A percentile compares a stretch with the other conserved stretches of the same genome.
phyloP scores from a whole-genome alignment of 2,888 invertebrate species.

The Herminia tarsipennalis region DNA sequence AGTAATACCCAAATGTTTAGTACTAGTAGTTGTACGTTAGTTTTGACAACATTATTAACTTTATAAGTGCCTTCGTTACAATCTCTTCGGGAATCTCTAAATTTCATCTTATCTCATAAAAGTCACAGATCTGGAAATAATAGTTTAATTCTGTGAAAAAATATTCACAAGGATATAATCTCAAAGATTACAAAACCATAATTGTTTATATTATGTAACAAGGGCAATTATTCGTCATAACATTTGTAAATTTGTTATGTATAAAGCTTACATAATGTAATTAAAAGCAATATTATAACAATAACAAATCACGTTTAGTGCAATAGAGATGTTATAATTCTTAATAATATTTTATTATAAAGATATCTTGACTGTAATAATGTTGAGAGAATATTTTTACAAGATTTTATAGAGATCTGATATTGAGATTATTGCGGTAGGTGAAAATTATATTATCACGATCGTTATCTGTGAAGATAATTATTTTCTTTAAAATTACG shows the following conservation, averaged over 20 bases:
- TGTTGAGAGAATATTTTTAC: constrained; percentile 61
- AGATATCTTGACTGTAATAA: constrained; percentile 50
- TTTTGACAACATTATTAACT: constrained; percentile 54
- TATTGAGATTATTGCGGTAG: constrained; percentile 79
- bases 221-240: constrained; percentile 45
- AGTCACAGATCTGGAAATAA: constrained; percentile 48
- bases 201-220: constrained; percentile 39
- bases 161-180: constrained; percentile 42
- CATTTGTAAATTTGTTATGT: constrained; percentile 45
- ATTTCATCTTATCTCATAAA: constrained; percentile 42
- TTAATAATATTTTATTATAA: constrained; percentile 72
- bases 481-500: constrained; percentile 50
- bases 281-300: constrained; percentile 74
- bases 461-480: constrained; percentile 56
- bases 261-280: constrained; percentile 62
- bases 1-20: constrained; percentile 57
- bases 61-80: constrained; percentile 66
- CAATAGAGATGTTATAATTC: constrained; percentile 80
- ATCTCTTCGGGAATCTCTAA: constrained; percentile 78
- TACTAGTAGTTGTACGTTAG: constrained; percentile 55
- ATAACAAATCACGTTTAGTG: constrained; percentile 70
- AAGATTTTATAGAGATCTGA: constrained; percentile 77
- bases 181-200: constrained; percentile 36
- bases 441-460: constrained; percentile 53
- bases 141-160: constrained; percentile 24